Evolutionary conservation across 2,113 vertebrate species (phyloP).

Genomic region (Hydropotes inermis): DNA sequence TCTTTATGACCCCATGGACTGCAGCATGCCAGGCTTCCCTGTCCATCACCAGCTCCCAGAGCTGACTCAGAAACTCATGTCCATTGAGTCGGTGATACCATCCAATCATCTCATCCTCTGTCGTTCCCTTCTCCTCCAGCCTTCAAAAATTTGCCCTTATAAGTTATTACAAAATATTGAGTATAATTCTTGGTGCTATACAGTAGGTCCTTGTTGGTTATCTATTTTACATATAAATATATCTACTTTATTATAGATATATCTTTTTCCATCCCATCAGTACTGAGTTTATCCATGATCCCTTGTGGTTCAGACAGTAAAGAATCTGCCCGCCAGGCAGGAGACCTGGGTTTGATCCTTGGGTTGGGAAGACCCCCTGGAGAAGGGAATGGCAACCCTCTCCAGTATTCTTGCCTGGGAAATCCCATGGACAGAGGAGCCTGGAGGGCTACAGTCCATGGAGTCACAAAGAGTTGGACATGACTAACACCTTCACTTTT

Average conservation of each 20-base stretch:
- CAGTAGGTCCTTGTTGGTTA: background rate
- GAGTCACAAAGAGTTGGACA: background rate
- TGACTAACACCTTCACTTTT: background rate
- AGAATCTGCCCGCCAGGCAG: background rate
- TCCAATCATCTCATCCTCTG: background rate
- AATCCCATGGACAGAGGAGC: background rate
- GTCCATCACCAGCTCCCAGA: background rate
- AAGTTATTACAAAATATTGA: background rate
- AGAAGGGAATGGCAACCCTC: background rate
- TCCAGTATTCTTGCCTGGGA: background rate
- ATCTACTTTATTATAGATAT: background rate
- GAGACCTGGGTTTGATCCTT: background rate
- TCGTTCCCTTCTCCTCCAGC: accelerated
- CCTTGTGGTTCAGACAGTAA: background rate
- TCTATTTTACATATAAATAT: background rate
- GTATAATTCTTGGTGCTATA: background rate
- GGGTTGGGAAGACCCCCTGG: background rate
- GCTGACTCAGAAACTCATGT: background rate
- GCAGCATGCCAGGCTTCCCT: background rate
- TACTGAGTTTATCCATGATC: background rate
- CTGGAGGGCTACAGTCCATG: background rate
- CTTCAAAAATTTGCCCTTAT: background rate
- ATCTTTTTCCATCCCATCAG: background rate
- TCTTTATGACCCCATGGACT: background rate
- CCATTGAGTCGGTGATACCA: background rate